These are phyloP conservation scores for Piezodorus guildinii DNA, from an alignment of 1,140 invertebrate species.

Conservation along the genomic window DNA sequence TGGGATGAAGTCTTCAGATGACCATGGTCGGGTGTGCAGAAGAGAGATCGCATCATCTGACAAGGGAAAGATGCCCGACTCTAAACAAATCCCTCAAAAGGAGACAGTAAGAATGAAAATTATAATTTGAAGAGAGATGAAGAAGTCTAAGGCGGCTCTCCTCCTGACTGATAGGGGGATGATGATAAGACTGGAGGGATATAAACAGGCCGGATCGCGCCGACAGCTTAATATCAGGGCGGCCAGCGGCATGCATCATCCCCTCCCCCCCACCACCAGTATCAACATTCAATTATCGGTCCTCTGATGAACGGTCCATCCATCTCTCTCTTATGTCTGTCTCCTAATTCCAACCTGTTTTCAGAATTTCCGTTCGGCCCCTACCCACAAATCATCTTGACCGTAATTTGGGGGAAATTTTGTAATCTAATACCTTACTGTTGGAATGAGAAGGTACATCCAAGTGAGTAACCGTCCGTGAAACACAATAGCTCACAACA, in stretches of 20 bases:
- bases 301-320: slow-evolving; percentile 3
- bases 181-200: neutral
- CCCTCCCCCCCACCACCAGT: neutral
- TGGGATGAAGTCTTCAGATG: too few species aligned
- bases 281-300: slow-evolving; percentile 4
- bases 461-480: too few species aligned
- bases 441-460: too few species aligned
- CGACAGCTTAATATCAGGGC: slow-evolving; percentile 5
- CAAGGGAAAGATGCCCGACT: neutral
- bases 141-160: slow-evolving; percentile 4
- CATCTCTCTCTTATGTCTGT: neutral
- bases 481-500: too few species aligned
- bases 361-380: too few species aligned
- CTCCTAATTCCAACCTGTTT: too few species aligned
- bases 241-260: neutral
- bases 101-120: neutral
- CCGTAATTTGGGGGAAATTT: too few species aligned
- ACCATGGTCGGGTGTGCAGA: too few species aligned
- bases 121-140: slow-evolving; percentile 7
- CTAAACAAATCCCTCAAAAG: slow-evolving; percentile 2
- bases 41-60: neutral
- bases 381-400: too few species aligned
- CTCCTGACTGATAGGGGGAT: neutral
- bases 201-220: neutral
- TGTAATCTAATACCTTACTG: too few species aligned